These are phyloP conservation scores for Centroberyx gerrardi DNA, from an alignment of 2,797 vertebrate species.

Conservation along the genomic window DNA sequence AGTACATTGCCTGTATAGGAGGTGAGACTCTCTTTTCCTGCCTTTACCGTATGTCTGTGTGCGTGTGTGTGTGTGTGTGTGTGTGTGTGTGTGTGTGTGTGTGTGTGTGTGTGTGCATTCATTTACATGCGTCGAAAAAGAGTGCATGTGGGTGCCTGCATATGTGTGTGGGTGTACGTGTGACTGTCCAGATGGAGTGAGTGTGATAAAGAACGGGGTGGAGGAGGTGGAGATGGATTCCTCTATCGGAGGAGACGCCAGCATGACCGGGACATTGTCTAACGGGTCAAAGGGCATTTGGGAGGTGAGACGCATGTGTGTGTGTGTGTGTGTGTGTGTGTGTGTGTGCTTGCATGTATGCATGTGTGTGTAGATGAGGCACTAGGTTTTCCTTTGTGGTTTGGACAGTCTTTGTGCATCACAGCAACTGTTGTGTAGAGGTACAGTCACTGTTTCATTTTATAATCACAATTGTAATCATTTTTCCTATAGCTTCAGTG, in stretches of 20 bases:
- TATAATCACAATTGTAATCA: no score
- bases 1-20: background rate
- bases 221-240: background rate
- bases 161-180: background rate
- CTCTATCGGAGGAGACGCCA: slow-evolving; percentile 1
- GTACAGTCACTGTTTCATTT: no score
- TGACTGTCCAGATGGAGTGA: background rate
- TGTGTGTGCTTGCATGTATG: background rate
- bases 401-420: no score
- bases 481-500: no score
- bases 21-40: background rate
- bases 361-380: background rate
- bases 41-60: background rate
- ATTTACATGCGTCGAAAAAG: no score
- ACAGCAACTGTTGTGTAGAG: no score
- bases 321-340: slow-evolving; percentile 6
- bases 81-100: background rate
- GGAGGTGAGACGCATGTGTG: background rate
- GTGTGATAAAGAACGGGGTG: background rate
- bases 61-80: background rate
- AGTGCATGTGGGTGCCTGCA: no score
- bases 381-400: no score
- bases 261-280: background rate
- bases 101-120: background rate
- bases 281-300: background rate